Evolutionary conservation across 2,113 vertebrate genomes (phyloP).

Genomic region (Pionites leucogaster): DNA sequence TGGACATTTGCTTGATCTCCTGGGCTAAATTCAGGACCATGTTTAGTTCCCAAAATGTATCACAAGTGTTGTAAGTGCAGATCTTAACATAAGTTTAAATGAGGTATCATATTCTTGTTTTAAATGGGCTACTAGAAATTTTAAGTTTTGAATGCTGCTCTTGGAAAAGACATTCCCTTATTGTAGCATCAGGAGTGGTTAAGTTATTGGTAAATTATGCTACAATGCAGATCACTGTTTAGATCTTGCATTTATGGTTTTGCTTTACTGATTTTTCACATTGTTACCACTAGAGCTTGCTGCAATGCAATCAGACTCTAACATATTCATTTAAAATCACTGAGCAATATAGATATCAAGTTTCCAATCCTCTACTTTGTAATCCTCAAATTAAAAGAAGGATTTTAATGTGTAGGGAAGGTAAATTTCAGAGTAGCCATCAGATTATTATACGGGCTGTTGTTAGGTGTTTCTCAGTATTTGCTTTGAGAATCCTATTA

Average conservation of each 20-base stretch:
- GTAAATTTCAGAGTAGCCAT: conserved; percentile 33
- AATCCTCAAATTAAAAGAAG: conserved; percentile 28
- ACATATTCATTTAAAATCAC: conserved; percentile 17
- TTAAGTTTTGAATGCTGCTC: background rate
- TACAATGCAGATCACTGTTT: background rate
- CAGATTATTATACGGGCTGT: conserved; percentile 2
- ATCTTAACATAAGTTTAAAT: background rate
- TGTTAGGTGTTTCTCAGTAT: background rate
- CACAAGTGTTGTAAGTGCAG: background rate
- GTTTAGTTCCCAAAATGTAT: background rate
- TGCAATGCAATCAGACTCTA: conserved; percentile 31
- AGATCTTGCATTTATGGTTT: background rate
- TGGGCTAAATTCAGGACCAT: background rate
- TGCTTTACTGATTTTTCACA: conserved; percentile 23
- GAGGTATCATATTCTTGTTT: background rate
- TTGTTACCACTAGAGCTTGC: conserved; percentile 61
- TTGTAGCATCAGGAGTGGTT: background rate
- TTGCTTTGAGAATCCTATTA: conserved; percentile 46
- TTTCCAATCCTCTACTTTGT: background rate
- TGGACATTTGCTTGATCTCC: background rate
- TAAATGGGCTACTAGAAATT: background rate
- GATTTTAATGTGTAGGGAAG: background rate
- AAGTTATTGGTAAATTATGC: background rate
- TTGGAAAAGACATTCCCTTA: background rate
- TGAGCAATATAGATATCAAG: background rate